These are phyloP conservation scores for Tragulus kanchil DNA, from an alignment of 2,113 vertebrate species.

Conservation along the genomic window DNA sequence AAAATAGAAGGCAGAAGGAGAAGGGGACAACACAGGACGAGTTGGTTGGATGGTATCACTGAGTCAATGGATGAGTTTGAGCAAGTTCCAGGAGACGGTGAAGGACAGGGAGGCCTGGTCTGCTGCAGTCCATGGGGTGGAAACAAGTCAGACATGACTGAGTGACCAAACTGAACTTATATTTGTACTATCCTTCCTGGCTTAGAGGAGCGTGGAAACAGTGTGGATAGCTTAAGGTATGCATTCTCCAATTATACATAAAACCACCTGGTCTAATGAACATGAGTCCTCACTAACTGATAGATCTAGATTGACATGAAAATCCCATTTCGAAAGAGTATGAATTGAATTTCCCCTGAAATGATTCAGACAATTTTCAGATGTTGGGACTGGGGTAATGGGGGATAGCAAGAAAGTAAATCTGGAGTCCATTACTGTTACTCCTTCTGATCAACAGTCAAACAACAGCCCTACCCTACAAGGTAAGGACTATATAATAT, in stretches of 20 bases:
- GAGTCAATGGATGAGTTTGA: no score
- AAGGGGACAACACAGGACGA: no score
- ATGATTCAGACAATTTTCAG: constrained; percentile 1
- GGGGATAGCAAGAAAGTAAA: not conserved
- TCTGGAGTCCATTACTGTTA: not conserved
- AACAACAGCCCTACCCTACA: not conserved
- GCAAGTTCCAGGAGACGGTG: no score
- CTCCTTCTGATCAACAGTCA: not conserved
- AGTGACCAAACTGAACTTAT: no score
- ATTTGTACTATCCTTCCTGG: not conserved
- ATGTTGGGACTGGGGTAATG: fast-evolving
- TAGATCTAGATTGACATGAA: constrained; percentile 12
- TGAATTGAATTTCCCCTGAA: not conserved
- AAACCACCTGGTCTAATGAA: not conserved
- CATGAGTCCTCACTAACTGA: not conserved
- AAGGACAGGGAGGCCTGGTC: not conserved
- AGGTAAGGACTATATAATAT: not conserved
- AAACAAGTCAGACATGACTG: not conserved
- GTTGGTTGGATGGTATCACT: no score
- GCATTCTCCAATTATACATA: not conserved
- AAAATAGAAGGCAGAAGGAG: no score
- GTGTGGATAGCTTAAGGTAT: not conserved
- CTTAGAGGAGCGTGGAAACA: not conserved
- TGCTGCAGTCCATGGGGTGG: not conserved
- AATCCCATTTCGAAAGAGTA: not conserved